Evolutionary conservation across 1,140 invertebrate species (phyloP).

Genomic region (Drosophila sproati): DNA sequence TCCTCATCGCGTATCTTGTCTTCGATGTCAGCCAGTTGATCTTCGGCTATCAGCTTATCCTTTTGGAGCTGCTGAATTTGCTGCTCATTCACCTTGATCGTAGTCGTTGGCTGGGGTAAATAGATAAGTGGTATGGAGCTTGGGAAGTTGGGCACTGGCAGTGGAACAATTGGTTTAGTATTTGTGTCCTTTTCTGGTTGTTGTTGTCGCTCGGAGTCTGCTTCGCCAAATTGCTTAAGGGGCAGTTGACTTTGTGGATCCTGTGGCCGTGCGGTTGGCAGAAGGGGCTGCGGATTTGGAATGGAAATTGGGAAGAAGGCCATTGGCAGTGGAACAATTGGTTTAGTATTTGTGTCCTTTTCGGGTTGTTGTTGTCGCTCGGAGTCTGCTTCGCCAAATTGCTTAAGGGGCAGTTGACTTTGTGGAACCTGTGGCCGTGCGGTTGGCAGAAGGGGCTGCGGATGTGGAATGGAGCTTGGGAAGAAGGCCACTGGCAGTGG

Average conservation of each 20-base stretch:
- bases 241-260: too few relatives aligned
- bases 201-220: constrained; percentile 18
- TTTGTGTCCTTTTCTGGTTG: neutral
- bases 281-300: neutral
- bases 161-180: constrained; percentile 7
- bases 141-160: constrained; percentile 12
- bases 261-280: too few relatives aligned
- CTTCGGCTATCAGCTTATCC: constrained; percentile 56
- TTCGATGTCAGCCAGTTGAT: constrained; percentile 57
- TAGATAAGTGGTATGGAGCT: constrained; percentile 7
- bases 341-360: neutral
- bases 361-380: constrained; percentile 9
- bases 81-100: constrained; percentile 49
- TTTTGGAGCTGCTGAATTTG: constrained; percentile 59
- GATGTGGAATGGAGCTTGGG: constrained; percentile 5
- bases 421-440: too few relatives aligned
- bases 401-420: constrained; percentile 19
- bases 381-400: constrained; percentile 58
- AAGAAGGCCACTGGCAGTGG: constrained; percentile 21
- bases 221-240: constrained; percentile 63
- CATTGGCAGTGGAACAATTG: constrained; percentile 22
- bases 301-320: constrained; percentile 9
- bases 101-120: neutral
- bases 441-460: too few relatives aligned
- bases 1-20: constrained; percentile 57